Conservation (phyloP, 2,888 invertebrate species). For the Orchestes rusci region DNA sequence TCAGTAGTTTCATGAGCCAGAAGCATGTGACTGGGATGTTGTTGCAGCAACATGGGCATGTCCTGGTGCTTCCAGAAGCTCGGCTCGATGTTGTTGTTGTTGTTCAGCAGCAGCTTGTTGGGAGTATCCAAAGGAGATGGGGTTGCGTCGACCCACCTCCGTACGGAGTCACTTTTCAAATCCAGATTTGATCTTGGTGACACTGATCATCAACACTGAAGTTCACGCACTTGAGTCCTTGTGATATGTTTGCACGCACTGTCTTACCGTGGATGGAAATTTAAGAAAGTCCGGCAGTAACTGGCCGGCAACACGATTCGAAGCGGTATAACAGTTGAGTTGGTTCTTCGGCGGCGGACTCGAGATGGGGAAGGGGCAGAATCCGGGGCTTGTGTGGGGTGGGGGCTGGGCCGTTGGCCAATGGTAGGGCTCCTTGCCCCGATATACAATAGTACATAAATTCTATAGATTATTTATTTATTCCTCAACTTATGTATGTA, state of each 20-base stretch:
- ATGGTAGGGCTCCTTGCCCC: constrained; percentile 34
- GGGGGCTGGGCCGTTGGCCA: constrained; percentile 35
- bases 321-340: constrained; percentile 39
- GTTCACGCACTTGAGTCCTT: not conserved
- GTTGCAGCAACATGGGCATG: constrained; percentile 57
- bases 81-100: constrained; percentile 47
- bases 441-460: constrained; percentile 47
- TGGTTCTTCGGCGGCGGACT: constrained; percentile 19
- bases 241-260: not conserved
- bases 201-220: not conserved
- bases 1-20: constrained; percentile 47
- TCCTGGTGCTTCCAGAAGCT: constrained; percentile 36
- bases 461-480: constrained; percentile 49
- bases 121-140: constrained; percentile 47
- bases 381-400: constrained; percentile 34
- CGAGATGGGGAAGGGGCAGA: constrained; percentile 37
- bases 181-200: constrained; percentile 46
- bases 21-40: constrained; percentile 46
- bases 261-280: not conserved
- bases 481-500: constrained; percentile 46
- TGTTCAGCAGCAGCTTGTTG: constrained; percentile 42
- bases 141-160: constrained; percentile 53
- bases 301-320: constrained; percentile 39
- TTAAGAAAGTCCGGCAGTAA: constrained; percentile 12
- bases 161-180: constrained; percentile 52